Evolutionary conservation across 30 jellyfish, hydroid and myxozoan genomes (phyloP).

Genomic region (Mastigias papua): DNA sequence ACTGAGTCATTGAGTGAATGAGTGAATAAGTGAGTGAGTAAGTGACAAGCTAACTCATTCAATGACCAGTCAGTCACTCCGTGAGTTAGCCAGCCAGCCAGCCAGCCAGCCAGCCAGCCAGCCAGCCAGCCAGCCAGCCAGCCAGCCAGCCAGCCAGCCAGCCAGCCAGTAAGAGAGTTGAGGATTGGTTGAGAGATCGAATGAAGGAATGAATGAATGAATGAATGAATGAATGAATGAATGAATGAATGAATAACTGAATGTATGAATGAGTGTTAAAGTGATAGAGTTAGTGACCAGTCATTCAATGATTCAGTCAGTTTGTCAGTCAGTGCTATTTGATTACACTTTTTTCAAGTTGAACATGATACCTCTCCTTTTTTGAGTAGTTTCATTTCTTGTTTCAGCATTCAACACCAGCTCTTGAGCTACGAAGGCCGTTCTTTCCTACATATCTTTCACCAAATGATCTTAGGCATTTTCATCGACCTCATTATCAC

Average conservation of each 20-base stretch:
- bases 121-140: not conserved
- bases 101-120: not conserved
- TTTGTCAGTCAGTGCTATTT: not conserved
- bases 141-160: not conserved
- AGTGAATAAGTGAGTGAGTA: too few species aligned
- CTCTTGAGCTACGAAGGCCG: conserved; percentile 92
- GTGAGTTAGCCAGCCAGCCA: not conserved
- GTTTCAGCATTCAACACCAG: conserved; percentile 98
- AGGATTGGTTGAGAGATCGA: too few species aligned
- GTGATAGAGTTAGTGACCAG: too few species aligned
- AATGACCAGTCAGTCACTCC: not conserved
- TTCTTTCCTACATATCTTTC: conserved; percentile 93
- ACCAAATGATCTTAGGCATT: conserved; percentile 84
- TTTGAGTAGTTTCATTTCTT: not conserved
- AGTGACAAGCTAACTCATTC: too few species aligned
- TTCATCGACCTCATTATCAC: conserved; percentile 86
- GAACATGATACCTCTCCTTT: too few species aligned
- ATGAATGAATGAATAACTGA: too few species aligned
- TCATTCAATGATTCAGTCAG: not conserved
- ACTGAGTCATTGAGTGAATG: too few species aligned
- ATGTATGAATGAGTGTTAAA: too few species aligned
- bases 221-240: too few species aligned
- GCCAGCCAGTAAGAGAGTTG: not conserved
- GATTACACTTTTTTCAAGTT: too few species aligned
- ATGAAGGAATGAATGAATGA: too few species aligned